Percentiles rank a stretch among this genome's conserved stretches.
Evolutionary conservation across 2,888 invertebrate genomes (phyloP).

Genomic region (Spilarctia lutea): DNA sequence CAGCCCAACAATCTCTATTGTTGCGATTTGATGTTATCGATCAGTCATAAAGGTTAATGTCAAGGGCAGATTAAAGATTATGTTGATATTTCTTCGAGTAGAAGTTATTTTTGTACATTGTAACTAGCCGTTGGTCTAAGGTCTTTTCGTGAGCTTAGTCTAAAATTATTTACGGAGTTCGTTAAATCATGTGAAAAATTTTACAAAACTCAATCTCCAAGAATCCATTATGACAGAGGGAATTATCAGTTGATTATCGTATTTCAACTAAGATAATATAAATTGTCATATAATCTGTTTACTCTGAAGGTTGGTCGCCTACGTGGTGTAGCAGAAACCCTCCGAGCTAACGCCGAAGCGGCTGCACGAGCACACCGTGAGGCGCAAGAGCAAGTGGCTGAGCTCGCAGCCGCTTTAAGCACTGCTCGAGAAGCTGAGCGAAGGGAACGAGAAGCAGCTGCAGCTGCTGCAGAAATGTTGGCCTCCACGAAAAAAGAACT

Average conservation of each 20-base stretch:
- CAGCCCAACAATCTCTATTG: neutral
- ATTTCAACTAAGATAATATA: neutral
- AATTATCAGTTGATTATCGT: too few relatives aligned
- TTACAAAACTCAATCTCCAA: too few relatives aligned
- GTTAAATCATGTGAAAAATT: neutral
- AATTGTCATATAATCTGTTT: neutral
- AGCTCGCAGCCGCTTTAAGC: conserved; percentile 80
- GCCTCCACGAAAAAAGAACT: conserved; percentile 89
- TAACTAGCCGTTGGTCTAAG: neutral
- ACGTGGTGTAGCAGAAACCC: conserved; percentile 86
- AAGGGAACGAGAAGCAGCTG: conserved; percentile 83
- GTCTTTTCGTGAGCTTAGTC: neutral
- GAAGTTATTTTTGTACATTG: neutral
- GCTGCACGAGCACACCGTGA: conserved; percentile 84
- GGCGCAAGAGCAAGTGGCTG: conserved; percentile 82
- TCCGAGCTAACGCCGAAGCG: conserved; percentile 86
- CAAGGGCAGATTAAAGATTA: neutral
- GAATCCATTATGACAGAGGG: too few relatives aligned
- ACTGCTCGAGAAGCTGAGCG: conserved; percentile 81
- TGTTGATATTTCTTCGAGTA: neutral
- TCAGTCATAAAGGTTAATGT: neutral
- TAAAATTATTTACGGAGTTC: neutral
- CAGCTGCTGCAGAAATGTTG: conserved; percentile 86
- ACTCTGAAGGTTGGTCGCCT: conserved; percentile 76
- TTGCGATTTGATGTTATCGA: neutral